These are phyloP conservation scores for Gallinago paraguaiae DNA, from an alignment of 2,113 vertebrate species.

Conservation along the genomic window DNA sequence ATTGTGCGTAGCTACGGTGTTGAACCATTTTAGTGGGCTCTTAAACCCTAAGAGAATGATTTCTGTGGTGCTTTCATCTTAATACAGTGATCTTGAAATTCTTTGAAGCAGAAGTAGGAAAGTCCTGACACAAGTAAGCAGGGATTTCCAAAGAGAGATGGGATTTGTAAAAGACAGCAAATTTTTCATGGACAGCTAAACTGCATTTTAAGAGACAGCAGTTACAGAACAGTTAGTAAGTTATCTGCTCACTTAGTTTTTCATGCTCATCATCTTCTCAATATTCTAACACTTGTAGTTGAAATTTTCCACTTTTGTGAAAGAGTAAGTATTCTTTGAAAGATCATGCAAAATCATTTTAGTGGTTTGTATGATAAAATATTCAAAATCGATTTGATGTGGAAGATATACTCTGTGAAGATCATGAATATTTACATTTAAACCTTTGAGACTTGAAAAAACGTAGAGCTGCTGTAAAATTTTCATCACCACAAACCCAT, in stretches of 20 bases:
- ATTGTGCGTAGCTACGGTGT: accelerated
- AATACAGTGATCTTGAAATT: not conserved
- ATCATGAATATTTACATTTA: constrained; percentile 52
- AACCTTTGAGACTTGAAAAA: constrained; percentile 36
- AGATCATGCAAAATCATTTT: constrained; percentile 11
- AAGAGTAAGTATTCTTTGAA: not conserved
- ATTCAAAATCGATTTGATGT: constrained; percentile 18
- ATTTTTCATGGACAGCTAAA: not conserved
- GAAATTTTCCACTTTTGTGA: constrained; percentile 4
- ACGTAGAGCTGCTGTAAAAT: constrained; percentile 4
- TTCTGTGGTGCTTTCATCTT: not conserved
- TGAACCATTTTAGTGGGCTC: not conserved
- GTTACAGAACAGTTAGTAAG: not conserved
- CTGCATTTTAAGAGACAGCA: not conserved
- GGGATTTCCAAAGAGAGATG: not conserved
- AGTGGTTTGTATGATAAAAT: constrained; percentile 46
- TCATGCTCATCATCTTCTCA: not conserved
- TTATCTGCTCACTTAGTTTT: not conserved
- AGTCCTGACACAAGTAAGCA: not conserved
- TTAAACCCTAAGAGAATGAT: not conserved
- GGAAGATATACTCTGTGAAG: constrained; percentile 6
- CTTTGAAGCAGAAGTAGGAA: not conserved
- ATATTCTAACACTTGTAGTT: not conserved
- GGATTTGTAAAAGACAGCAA: not conserved
- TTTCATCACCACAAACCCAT: not conserved